These are phyloP conservation scores for Tyrophagus putrescentiae DNA, from an alignment of 1,140 invertebrate genomes.

Conservation along the genomic window DNA sequence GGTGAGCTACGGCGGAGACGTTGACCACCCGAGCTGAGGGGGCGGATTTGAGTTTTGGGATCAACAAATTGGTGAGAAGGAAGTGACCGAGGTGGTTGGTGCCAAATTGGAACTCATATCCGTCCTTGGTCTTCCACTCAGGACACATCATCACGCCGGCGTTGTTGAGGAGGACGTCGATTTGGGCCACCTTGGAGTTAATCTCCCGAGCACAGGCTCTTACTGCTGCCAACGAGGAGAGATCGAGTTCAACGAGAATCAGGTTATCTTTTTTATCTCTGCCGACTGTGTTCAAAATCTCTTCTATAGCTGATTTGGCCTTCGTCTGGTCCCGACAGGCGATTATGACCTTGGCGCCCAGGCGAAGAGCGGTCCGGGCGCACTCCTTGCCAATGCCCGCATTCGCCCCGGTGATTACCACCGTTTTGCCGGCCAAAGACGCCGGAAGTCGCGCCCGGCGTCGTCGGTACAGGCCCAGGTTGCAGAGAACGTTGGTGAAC, in stretches of 20 bases:
- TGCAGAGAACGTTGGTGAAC: no score
- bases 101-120: constrained; percentile 55
- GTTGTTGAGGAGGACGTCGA: constrained; percentile 79
- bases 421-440: constrained; percentile 46
- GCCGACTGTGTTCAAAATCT: constrained; percentile 44
- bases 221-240: constrained; percentile 59
- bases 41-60: constrained; percentile 39
- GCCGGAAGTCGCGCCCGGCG: constrained; percentile 38
- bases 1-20: background rate
- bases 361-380: constrained; percentile 49
- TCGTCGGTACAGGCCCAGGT: no score
- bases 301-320: constrained; percentile 53
- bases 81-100: constrained; percentile 35
- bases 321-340: constrained; percentile 59
- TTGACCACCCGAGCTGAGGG: constrained; percentile 8
- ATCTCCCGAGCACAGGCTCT: constrained; percentile 46
- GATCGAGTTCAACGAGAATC: constrained; percentile 57
- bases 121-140: constrained; percentile 50
- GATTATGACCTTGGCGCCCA: constrained; percentile 60
- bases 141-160: constrained; percentile 35
- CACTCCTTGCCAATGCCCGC: constrained; percentile 74
- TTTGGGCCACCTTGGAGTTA: constrained; percentile 40
- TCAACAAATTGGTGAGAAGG: constrained; percentile 61
- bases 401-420: constrained; percentile 69
- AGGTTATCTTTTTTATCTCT: constrained; percentile 54